Evolutionary conservation across 2,113 vertebrate species (phyloP), one percentile per base, ranked within the genome.

Genomic region (Hucho hucho): DNA sequence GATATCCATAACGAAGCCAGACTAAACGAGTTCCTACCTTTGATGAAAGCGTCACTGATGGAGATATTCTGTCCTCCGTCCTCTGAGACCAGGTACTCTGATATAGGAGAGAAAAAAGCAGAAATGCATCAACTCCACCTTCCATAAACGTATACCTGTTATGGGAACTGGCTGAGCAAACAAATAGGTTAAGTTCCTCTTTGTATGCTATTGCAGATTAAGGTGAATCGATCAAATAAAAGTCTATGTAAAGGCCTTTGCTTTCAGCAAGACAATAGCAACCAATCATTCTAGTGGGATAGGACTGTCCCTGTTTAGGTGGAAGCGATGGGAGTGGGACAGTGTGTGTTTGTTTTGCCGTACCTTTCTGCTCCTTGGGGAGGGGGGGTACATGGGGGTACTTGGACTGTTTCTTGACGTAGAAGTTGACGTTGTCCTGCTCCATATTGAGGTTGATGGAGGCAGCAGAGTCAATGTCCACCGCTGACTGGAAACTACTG

Each of bases 361-460:
- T 94, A 98, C 97, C 95, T 99, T 96, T 99, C 88, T 97, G 97
- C 87, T 99, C 97, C 26, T 94, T 87, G 78, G 94, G 92, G 92
- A 95, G 94, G 82, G 95, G 93, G 87, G 96, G 95, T 84, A 98
- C 96, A 78, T 98, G 96, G 81, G 98, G 96, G 90, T 98, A 97
- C 91, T 97, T 99, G 94, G 98, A 96, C 91, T 95, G 96, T 93
- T 97, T 99, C 95, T 99, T 99, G 93, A 99, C 97, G 94, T 98
- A 97, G 92, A 98, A 99, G 94, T 99, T 98, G 89, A 99, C 97
- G 83, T 99, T 99, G 95, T 98, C 97, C 92, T 98, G 94, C 94
- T 99, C 98, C 95, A 98, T 94, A 90, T 98, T 99, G 84, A 99
- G 95, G 93, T 94, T 99, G 92, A 99, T 98, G 81, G 98, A 99